Evolutionary conservation across 2,113 vertebrate species (phyloP).

Genomic region (Delphinapterus leucas): DNA sequence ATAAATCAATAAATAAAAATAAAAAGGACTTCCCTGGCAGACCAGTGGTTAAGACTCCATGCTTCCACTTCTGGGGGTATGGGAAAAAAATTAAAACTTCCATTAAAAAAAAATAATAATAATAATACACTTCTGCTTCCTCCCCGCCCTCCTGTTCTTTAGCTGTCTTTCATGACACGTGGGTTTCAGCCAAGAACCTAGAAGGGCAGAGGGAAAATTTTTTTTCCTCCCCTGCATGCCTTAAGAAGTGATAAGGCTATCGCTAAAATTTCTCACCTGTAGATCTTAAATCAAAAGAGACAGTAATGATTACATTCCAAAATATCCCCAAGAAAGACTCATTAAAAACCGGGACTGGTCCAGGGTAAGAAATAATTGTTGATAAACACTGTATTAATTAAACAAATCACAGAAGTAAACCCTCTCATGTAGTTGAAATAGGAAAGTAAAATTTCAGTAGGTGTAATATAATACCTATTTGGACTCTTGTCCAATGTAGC

Average conservation of each 20-base stretch:
- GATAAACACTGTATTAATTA: neutral
- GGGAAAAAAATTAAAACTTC: no score
- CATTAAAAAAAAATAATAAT: no score
- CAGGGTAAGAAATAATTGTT: neutral
- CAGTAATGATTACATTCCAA: neutral
- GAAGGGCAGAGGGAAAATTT: neutral
- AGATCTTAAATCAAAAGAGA: neutral
- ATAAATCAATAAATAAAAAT: no score
- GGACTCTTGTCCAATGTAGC: neutral
- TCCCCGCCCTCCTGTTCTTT: no score
- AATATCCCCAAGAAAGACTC: neutral
- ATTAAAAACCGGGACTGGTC: neutral
- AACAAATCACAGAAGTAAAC: neutral
- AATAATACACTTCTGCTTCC: no score
- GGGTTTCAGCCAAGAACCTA: neutral
- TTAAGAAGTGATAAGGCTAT: neutral
- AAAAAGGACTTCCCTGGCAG: no score
- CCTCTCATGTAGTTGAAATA: neutral
- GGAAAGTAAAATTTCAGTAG: neutral
- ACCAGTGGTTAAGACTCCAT: no score
- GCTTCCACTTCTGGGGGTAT: no score
- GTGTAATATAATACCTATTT: neutral
- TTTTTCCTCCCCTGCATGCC: neutral
- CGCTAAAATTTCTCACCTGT: neutral
- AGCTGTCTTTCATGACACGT: no score